These are phyloP conservation scores for Fragum whitleyi DNA, from an alignment of 2,888 invertebrate genomes.

Conservation along the genomic window DNA sequence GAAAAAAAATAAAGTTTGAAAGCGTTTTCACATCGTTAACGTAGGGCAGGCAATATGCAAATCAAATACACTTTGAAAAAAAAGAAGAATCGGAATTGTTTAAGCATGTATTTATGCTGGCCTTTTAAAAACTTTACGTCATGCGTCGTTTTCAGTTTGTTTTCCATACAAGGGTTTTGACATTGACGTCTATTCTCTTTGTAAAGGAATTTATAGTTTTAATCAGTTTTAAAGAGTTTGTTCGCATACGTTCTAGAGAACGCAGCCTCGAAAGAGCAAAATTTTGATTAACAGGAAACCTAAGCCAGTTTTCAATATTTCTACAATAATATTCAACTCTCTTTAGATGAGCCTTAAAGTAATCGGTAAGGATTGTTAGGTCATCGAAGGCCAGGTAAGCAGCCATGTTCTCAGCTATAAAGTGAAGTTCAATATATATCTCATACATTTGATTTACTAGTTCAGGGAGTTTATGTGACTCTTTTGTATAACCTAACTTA, in stretches of 20 bases:
- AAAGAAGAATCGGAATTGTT: too few species aligned
- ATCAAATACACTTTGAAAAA: too few species aligned
- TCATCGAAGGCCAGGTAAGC: constrained; percentile 40
- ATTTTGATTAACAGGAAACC: neutral
- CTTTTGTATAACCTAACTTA: constrained; percentile 12
- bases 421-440: constrained; percentile 61
- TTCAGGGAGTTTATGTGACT: constrained; percentile 44
- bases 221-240: neutral
- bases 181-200: neutral
- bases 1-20: too few species aligned
- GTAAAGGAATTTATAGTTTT: neutral
- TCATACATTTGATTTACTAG: constrained; percentile 55
- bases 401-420: constrained; percentile 65
- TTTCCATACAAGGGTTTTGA: too few species aligned
- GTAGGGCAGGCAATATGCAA: too few species aligned
- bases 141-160: too few species aligned
- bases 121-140: too few species aligned
- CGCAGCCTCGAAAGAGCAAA: neutral
- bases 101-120: too few species aligned
- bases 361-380: neutral
- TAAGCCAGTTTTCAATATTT: constrained; percentile 4
- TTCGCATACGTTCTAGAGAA: neutral
- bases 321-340: neutral
- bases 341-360: neutral
- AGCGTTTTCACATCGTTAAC: too few species aligned